phyloP scores from a whole-genome alignment of 1,140 invertebrate species.

The Drosophila sucinea region DNA sequence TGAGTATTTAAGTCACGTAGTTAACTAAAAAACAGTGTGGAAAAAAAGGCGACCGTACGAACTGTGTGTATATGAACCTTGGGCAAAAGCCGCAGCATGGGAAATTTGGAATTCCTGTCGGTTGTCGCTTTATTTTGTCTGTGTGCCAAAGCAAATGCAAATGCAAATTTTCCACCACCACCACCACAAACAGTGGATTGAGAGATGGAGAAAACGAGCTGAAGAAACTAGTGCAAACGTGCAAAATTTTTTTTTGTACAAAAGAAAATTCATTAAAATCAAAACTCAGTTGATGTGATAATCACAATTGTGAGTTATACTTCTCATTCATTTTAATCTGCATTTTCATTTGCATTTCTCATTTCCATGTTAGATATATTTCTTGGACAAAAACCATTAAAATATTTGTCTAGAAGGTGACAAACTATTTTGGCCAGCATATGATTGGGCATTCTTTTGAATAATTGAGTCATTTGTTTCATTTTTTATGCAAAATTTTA shows the following conservation, averaged over 20 bases:
- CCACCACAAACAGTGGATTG: background rate
- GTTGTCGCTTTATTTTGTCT: constrained; percentile 19
- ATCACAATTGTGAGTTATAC: constrained; percentile 23
- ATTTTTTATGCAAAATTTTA: background rate
- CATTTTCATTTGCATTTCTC: constrained; percentile 14
- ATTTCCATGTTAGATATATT: constrained; percentile 24
- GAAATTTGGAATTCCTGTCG: constrained; percentile 57
- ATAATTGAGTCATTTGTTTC: constrained; percentile 1
- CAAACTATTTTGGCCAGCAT: constrained; percentile 38
- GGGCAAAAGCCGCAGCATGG: constrained; percentile 32
- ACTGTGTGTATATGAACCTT: constrained; percentile 12
- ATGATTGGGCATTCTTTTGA: background rate
- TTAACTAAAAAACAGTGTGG: constrained; percentile 25
- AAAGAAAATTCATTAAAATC: constrained; percentile 54
- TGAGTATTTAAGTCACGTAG: constrained; percentile 60
- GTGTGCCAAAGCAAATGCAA: constrained; percentile 50
- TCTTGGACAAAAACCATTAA: constrained; percentile 9
- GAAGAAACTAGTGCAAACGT: constrained; percentile 46
- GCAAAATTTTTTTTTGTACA: background rate
- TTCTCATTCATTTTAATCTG: constrained; percentile 13
- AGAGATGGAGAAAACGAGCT: background rate
- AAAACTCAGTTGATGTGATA: constrained; percentile 49
- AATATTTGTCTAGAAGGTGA: constrained; percentile 42
- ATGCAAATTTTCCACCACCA: constrained; percentile 25
- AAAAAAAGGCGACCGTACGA: background rate